Evolutionary conservation across 2,888 invertebrate species (phyloP), one percentile per base, ranked within the genome.

Genomic region (Vanessa cardui): DNA sequence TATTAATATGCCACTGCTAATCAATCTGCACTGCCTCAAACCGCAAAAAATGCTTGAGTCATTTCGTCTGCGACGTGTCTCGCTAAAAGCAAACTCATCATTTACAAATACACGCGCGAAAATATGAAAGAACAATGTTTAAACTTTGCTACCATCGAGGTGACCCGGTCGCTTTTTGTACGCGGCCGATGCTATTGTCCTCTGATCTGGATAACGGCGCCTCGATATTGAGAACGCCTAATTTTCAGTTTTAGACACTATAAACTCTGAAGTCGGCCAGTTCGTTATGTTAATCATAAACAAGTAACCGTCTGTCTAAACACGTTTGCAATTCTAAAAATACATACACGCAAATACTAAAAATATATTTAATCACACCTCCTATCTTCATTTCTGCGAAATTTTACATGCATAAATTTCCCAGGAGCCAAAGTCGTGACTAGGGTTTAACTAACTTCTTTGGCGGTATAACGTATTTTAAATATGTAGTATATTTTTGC

Each of bases 141-240:
- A 56, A 45, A 62, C 56, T 58, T 80, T 81, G 79, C 80, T 81
- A 83, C 80, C 73, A 79, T 79, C 68, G 74, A 81, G 82, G 83
- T 86, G 78, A 87, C 86, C 84, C 77, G 86, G 88, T 87, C 80
- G 78, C 77, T 80, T 81, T 80, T 85, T 86, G 82, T 81, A 75
- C 82, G 69, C 68, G 18, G 44, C 31, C 56, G 46, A 65, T n/a
- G 45, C 71, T 68, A 65, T 72, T 72, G 67, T 74, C 66, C 63
- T 68, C 69, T 70, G 70, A 76, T 75, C 74, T 76, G 78, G 78
- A 74, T 77, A 76, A 76, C 74, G 72, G 66, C 66, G 65, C 31
- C 33, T 64, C 78, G 77, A 83, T 83, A 84, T 65, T 62, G 59
- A 63, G 62, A 62, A 62, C 54, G 39, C 31, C 64, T 45, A 62